phyloP scores from a whole-genome alignment of 2,888 invertebrate species.

The Spicauda simplicius region DNA sequence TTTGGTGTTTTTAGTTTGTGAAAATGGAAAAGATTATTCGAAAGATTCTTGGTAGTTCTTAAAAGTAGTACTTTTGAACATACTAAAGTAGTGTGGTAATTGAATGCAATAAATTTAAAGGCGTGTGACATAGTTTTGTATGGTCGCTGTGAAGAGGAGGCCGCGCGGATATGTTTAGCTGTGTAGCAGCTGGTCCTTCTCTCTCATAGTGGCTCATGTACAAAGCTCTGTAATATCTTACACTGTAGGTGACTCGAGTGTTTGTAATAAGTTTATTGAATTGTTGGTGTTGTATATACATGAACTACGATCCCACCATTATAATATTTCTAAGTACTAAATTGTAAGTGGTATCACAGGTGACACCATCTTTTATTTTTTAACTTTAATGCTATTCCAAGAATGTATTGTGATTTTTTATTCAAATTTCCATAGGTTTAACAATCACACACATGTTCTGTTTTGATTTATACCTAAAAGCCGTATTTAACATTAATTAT shows the following conservation, averaged over 20 bases:
- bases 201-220: conserved; percentile 42
- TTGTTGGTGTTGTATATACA: conserved; percentile 83
- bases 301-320: conserved; percentile 84
- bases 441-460: conserved; percentile 59
- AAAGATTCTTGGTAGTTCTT: conserved; percentile 47
- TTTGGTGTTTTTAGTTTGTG: conserved; percentile 66
- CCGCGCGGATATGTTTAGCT: conserved; percentile 24
- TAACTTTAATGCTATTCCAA: conserved; percentile 74
- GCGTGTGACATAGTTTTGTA: conserved; percentile 58
- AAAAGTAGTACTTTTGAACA: conserved; percentile 75
- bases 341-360: conserved; percentile 74
- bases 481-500: conserved; percentile 55
- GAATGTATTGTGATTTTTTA: conserved; percentile 78
- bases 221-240: conserved; percentile 56
- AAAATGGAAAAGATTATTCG: conserved; percentile 50
- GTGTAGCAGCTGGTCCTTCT: conserved; percentile 9
- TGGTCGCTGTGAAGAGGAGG: conserved; percentile 31
- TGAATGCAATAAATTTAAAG: conserved; percentile 76
- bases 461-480: conserved; percentile 61
- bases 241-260: conserved; percentile 79
- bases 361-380: conserved; percentile 70
- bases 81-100: conserved; percentile 75
- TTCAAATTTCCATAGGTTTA: conserved; percentile 74
- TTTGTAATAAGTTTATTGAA: conserved; percentile 78
- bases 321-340: conserved; percentile 82